These are phyloP conservation scores for Plusia festucae DNA, from an alignment of 2,888 invertebrate species.

Conservation along the genomic window DNA sequence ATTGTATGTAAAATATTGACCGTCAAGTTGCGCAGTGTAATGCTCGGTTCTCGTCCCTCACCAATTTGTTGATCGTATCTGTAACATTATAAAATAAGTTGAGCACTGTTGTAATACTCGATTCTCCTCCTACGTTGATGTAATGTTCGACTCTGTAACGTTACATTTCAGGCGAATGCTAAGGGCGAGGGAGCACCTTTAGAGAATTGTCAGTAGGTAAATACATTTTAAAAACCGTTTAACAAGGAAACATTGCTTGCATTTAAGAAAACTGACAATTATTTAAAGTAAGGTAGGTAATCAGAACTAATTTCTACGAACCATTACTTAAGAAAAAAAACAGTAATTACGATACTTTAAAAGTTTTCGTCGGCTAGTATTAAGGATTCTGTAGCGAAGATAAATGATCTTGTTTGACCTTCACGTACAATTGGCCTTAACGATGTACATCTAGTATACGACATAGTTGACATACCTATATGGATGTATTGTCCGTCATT, in stretches of 20 bases:
- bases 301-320: not conserved
- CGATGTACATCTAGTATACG: conserved; percentile 12
- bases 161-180: too few relatives aligned
- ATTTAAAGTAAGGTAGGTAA: not conserved
- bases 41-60: too few relatives aligned
- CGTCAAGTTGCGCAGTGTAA: too few relatives aligned
- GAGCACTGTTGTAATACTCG: too few relatives aligned
- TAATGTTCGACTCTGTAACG: too few relatives aligned
- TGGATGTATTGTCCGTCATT: not conserved
- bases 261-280: not conserved
- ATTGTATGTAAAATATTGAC: too few relatives aligned
- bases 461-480: conserved; percentile 6
- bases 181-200: too few relatives aligned
- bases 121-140: too few relatives aligned
- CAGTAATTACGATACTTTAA: conserved; percentile 41
- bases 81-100: too few relatives aligned
- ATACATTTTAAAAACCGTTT: not conserved
- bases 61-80: too few relatives aligned
- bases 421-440: conserved; percentile 41
- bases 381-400: conserved; percentile 25
- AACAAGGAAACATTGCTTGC: not conserved
- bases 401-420: conserved; percentile 46
- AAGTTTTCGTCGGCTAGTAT: conserved; percentile 26
- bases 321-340: conserved; percentile 38
- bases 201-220: not conserved